These are phyloP conservation scores for Cynocephalus volans DNA, from an alignment of 2,113 vertebrate genomes.

Conservation along the genomic window DNA sequence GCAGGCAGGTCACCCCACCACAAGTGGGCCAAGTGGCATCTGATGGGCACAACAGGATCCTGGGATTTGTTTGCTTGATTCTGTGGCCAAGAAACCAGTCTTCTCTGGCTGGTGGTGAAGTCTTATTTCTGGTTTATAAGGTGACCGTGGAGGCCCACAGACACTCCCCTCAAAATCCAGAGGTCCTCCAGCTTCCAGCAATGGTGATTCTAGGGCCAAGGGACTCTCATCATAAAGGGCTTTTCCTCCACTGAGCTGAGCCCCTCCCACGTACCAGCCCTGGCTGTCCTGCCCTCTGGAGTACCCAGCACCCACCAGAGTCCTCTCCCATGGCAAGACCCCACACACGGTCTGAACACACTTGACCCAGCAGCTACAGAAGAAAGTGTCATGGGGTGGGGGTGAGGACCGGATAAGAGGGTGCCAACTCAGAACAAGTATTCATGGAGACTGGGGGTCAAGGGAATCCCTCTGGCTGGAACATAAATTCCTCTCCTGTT, in stretches of 20 bases:
- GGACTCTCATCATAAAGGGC: neutral
- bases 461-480: neutral
- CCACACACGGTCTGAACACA: neutral
- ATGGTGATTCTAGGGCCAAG: neutral
- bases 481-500: neutral
- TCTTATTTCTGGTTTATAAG: neutral
- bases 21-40: too few species aligned
- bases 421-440: too few species aligned
- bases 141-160: neutral
- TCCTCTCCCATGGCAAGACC: neutral
- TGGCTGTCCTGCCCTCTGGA: too few species aligned
- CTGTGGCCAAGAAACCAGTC: neutral
- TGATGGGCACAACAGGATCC: neutral
- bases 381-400: neutral
- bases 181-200: neutral
- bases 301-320: neutral
- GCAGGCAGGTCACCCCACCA: accelerated
- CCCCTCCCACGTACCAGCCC: neutral
- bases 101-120: neutral
- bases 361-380: neutral
- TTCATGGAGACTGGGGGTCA: neutral
- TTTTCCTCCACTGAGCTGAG: neutral
- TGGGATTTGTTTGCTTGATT: neutral
- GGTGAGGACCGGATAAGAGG: neutral
- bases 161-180: neutral